Base-by-base conservation (phyloP, 2,797 vertebrate genomes). In the Tenualosa ilisha region DNA sequence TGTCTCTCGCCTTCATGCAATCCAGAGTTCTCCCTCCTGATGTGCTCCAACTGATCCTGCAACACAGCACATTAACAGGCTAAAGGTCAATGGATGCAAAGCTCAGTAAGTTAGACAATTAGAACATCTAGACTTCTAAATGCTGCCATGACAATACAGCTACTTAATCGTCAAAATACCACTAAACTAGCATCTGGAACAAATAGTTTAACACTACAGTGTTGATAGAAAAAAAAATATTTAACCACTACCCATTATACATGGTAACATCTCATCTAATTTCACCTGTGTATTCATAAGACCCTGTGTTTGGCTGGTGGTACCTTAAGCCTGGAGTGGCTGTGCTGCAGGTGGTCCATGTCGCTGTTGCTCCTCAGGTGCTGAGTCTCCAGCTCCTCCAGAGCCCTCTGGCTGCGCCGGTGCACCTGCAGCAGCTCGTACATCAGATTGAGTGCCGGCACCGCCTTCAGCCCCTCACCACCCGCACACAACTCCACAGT, bases 1-100 rank as follows among this genome's bases (percentile, higher is more conserved):
- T 99, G 98, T 86, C 98, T 94, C 88, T 99, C 98, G 9, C 95
- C 96, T 92, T 99, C 98, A 63, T 97, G 97, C 65, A 98, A 95
- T 61, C 97, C 96, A 3, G 96, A 95, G 90, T 97, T 96, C 93
- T 99, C 98, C 88, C 98, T 97, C 87, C 96, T 96, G 68, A 96
- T 97, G 82, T 96, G 90, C 90, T 99, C 98, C 90, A 99, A 87
- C 85, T 99, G 98, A 90, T 99, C 98, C 98, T 99, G 92, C 87
- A 91, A 91, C 51, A 63, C 68, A 75, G 40, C 91, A 87, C 84
- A 22, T 7, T n/a, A 56, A 22, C 54, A 56, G 20, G 20, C 59
- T 6, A 51, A 51, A 84, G 31, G 40, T 81, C 24, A 59, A 59
- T 17, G 11, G 37, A 11, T 68, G 72, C 51, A 40, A 51, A 0